Base-by-base conservation (phyloP, 2,113 vertebrate genomes). In the Cyrtonyx montezumae region DNA sequence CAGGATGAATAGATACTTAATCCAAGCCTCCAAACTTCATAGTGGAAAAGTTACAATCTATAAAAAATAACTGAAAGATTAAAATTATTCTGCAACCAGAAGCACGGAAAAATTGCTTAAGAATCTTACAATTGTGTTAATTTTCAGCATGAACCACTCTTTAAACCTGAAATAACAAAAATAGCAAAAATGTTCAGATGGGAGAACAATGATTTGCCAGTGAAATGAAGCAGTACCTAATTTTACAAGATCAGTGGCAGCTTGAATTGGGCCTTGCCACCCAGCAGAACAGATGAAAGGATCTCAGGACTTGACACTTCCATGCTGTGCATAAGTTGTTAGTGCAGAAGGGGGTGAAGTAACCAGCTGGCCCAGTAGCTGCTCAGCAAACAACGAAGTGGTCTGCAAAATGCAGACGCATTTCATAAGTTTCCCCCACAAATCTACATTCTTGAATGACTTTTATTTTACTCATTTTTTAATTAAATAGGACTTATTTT, bases 201-300 rank as follows among this genome's bases (percentile, higher is more conserved):
- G 70, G 75, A 28, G 25, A 71, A 25, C 12, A 75, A 63, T 8
- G 34, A 75, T 34, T 21, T 25, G 16, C 19, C n/a, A 34, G 17
- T 45, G 78, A 71, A 78, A 84, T 71, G 43, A 88, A 40, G 43
- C 74, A 80, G 43, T 19, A 84, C 61, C 37, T 81, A 74, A 79
- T 87, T 91, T 93, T 71, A 56, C 32, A 75, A 75, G 61, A 68
- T 32, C 70, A 48, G 34, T n/a, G 43, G 43, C 74, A 93, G 78
- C 56, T 84, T 91, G 87, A 91, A 71, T 48, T 36, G 53, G 6
- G 6, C 23, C 46, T 71, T 65, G 32, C 43, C 48, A 92, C 84
- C 17, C 84, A 91, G 84, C 87, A 88, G 80, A 78, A 87, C 67
- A 81, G 25, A 34, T 93, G 89, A 96, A 89, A 87, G 43, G 56